phyloP scores from a whole-genome alignment of 2,888 invertebrate genomes.

The Homarus gammarus region DNA sequence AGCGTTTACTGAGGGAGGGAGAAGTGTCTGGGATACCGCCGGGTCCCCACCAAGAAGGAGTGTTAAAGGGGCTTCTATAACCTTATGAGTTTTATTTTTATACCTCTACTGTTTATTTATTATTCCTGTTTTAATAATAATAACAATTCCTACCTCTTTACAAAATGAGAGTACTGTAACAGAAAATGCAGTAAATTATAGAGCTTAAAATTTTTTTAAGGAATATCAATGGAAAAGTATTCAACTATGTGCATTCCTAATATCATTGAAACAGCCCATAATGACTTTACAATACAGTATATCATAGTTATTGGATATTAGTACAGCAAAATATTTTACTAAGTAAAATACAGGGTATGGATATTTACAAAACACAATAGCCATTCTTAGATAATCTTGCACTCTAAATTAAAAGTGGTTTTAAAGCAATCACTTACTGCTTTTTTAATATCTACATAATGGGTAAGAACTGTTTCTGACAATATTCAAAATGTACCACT shows the following conservation, averaged over 20 bases:
- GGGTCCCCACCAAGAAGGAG: conserved; percentile 12
- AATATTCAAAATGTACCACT: too few relatives aligned
- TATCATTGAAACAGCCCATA: conserved; percentile 10
- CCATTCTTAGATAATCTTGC: too few relatives aligned
- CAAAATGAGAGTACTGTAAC: not conserved
- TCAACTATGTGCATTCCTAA: not conserved
- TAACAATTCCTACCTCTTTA: too few relatives aligned
- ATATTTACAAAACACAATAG: too few relatives aligned
- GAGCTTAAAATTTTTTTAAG: not conserved
- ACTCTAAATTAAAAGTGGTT: too few relatives aligned
- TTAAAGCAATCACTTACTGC: too few relatives aligned
- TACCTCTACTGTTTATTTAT: not conserved
- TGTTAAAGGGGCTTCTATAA: not conserved
- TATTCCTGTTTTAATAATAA: not conserved
- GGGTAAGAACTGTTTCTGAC: too few relatives aligned
- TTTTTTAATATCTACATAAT: too few relatives aligned
- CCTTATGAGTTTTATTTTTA: not conserved
- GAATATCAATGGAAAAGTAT: not conserved
- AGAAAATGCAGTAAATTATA: not conserved
- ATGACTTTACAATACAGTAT: not conserved
- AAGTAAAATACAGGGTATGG: too few relatives aligned
- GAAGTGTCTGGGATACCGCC: conserved; percentile 26
- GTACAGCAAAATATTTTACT: not conserved
- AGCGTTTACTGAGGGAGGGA: conserved; percentile 51
- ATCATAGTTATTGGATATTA: not conserved